Base-by-base conservation (phyloP, 2,113 vertebrate genomes). In the Siphamia tubifer region DNA sequence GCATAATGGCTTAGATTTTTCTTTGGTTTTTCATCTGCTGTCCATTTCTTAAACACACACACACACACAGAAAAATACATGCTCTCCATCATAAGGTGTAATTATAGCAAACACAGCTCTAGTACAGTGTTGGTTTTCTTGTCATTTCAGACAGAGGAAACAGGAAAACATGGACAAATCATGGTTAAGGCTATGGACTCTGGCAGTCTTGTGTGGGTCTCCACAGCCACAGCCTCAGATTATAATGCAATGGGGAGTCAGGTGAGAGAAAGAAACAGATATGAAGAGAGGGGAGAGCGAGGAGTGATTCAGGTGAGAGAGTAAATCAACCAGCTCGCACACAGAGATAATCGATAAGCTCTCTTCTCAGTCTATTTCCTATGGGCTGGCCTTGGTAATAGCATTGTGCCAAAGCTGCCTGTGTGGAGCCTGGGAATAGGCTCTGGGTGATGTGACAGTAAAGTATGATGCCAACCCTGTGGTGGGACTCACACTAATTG, bases 321-420 rank as follows among this genome's bases (percentile, higher is more conserved):
- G 70, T 80, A 74, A 74, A 87, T 79, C 80, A 83, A 83, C 64
- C 53, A 62, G 63, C 74, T 82, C 82, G 82, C 85, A 68, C 77
- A 77, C 70, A 68, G 73, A 86, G 79, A 76, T 70, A 84, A 88
- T 88, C 86, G 81, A 88, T 88, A 88, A 82, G 71, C 76, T 74
- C 81, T 76, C 68, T 69, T 60, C 81, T 86, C 77, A 83, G 67
- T 81, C 83, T 82, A 84, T 81, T 87, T 86, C 83, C 83, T 86
- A 68, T 79, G 82, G 81, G 83, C 74, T 38, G 66, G 68, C 74
- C 72, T 51, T 58, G 68, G 78, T 89, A 84, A 81, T 79, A 84
- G 85, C 81, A 68, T 53, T 62, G 82, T 73, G 76, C 74, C 75
- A 52, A 38, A 75, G 58, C 76, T 2, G 57, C 49, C 56, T 39